phyloP scores from a whole-genome alignment of 2,113 vertebrate genomes.

The Jaculus jaculus region DNA sequence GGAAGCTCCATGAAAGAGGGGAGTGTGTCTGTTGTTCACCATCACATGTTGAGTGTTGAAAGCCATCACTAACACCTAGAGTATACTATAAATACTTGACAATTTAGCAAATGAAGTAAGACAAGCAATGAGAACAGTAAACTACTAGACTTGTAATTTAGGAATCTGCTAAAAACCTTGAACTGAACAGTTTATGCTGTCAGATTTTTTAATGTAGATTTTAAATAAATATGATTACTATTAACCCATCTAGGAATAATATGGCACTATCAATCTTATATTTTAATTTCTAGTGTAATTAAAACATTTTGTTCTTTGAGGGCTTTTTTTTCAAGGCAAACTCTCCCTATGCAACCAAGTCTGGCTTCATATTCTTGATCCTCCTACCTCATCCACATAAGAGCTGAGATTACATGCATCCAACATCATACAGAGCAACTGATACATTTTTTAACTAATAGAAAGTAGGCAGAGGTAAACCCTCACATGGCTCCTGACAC shows the following conservation, averaged over 20 bases:
- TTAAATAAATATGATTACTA: not conserved
- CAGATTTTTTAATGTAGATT: not conserved
- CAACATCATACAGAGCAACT: not conserved
- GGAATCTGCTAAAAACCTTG: not conserved
- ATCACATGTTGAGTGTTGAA: not conserved
- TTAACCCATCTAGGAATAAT: no score
- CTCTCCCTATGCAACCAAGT: not conserved
- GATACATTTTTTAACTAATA: not conserved
- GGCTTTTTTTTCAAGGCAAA: no score
- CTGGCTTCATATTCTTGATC: not conserved
- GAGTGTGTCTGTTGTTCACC: not conserved
- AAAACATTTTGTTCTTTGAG: not conserved
- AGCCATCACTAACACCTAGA: not conserved
- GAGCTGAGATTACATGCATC: not conserved
- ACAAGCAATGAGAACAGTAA: not conserved
- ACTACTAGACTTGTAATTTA: not conserved
- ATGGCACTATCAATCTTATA: not conserved
- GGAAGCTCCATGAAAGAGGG: not conserved
- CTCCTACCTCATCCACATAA: not conserved
- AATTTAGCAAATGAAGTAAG: slow-evolving; percentile 41
- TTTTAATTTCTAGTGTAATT: slow-evolving; percentile 8
- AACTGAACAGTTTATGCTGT: not conserved
- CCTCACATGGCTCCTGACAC: not conserved
- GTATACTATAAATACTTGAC: slow-evolving; percentile 1
- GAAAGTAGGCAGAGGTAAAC: not conserved